Percentiles rank a stretch among this genome's conserved stretches.
phyloP scores from a whole-genome alignment of 2,113 vertebrate species.

The Genyomyrus donnyi region DNA sequence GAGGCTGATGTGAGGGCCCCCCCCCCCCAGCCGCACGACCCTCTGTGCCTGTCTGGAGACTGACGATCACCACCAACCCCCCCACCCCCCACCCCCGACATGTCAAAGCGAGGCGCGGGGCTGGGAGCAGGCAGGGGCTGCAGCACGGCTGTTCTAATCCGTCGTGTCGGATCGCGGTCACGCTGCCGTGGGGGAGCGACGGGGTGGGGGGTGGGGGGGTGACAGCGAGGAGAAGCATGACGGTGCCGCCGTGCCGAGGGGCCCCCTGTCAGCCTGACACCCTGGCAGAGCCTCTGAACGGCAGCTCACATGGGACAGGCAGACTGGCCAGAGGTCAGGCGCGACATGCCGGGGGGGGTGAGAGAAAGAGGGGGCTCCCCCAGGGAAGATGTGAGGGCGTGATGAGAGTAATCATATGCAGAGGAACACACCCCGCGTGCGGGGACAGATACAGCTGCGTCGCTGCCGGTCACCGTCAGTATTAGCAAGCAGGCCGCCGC shows the following conservation, averaged over 20 bases:
- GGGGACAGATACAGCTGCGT: neutral
- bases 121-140: neutral
- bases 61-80: neutral
- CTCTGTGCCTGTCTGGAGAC: neutral
- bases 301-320: neutral
- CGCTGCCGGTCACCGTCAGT: neutral
- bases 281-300: neutral
- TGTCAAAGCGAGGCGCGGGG: neutral
- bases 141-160: neutral
- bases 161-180: neutral
- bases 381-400: neutral
- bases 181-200: neutral
- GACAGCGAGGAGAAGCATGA: neutral
- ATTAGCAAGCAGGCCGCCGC: neutral
- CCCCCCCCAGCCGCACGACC: neutral
- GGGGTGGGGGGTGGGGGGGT: neutral
- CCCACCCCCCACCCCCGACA: neutral
- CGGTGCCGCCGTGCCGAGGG: neutral
- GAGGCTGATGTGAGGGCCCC: neutral
- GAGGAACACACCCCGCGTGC: neutral
- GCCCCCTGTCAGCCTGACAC: neutral
- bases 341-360: too few relatives aligned
- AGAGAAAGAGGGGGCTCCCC: neutral
- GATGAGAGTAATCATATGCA: neutral
- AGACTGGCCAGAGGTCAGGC: neutral